Base-by-base conservation (phyloP, 2,888 invertebrate species). In the Netelia inedita region DNA sequence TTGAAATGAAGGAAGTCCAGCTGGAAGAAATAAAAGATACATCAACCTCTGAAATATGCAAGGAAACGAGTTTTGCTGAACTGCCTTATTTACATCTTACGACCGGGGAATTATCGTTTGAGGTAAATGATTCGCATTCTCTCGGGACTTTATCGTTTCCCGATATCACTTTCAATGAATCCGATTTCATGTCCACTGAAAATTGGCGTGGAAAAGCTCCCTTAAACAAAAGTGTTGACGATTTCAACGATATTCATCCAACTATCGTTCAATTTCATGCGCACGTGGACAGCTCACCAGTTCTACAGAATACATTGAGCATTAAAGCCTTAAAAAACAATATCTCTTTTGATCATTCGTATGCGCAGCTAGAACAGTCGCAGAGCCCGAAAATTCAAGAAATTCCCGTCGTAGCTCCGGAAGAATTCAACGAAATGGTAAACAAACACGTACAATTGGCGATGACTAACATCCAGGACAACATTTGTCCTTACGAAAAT, bases 311-410 rank as follows among this genome's bases (percentile, higher is more conserved):
- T 23, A 63, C 41, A 35, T 11, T 63, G 50, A 63, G 63, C 35
- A 63, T 35, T 28, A 35, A 23, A n/a, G 28, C 23, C 8, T n/a
- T 23, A n/a, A 14, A 63, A 28, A 8, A 35, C 41, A 16, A n/a
- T 35, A 35, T 63, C 63, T 35, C n/a, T 21, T 69, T 69, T 23
- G 68, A 78, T 68, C 78, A 68, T 55, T 55, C 35, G 28, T 53
- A 68, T 19, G 66, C 65, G 78, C 14, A 50, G 50, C 55, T 68
- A 53, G 50, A 78, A 55, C 43, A 23, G 57, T 28, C 41, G 50
- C 50, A 68, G 41, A 41, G 35, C 16, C 55, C 68, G 55, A 50
- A 11, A 50, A n/a, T 50, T 10, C 50, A 11, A 50, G 50, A 50
- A 50, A 50, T 50, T 50, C 9, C 50, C 50, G 50, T 50, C 50